Percentiles rank a stretch among this genome's conserved stretches.
phyloP scores from a whole-genome alignment of 2,113 vertebrate genomes.

The Pachycephala philippinensis region DNA sequence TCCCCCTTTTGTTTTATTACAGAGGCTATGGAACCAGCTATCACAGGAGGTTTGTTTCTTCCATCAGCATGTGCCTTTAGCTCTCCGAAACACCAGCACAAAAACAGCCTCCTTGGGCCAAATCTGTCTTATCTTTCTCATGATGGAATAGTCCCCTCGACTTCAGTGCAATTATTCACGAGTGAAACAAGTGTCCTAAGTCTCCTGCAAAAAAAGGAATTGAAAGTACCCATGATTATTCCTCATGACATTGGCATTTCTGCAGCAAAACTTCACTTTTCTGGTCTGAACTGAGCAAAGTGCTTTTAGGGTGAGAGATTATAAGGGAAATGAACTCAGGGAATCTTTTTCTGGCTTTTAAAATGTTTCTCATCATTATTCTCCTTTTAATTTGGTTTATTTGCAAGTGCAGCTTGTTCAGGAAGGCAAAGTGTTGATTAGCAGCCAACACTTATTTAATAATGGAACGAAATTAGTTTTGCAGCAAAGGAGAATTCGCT shows the following conservation, averaged over 20 bases:
- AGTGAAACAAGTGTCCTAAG: background rate
- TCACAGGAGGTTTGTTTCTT: background rate
- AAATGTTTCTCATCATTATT: background rate
- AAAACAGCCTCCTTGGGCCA: background rate
- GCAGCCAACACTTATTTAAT: constrained; percentile 28
- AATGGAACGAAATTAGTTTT: constrained; percentile 30
- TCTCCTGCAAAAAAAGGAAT: background rate
- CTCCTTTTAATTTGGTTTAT: background rate
- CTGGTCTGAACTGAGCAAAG: background rate
- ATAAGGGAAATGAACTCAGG: background rate
- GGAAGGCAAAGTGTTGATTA: background rate
- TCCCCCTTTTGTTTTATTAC: too few species aligned
- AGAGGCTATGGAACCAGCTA: background rate
- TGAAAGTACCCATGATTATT: background rate
- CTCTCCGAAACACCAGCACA: background rate
- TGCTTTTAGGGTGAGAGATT: background rate
- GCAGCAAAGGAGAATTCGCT: constrained; percentile 6
- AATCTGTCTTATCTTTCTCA: background rate
- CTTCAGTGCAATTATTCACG: background rate
- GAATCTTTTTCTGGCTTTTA: background rate
- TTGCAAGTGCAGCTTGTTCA: background rate
- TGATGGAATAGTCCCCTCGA: background rate
- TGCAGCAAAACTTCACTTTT: background rate
- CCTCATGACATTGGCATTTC: background rate
- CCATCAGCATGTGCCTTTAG: background rate